Evolutionary conservation across 2,888 invertebrate genomes (phyloP), one percentile per base, ranked within the genome.

Genomic region (Sphecodes monilicornis): DNA sequence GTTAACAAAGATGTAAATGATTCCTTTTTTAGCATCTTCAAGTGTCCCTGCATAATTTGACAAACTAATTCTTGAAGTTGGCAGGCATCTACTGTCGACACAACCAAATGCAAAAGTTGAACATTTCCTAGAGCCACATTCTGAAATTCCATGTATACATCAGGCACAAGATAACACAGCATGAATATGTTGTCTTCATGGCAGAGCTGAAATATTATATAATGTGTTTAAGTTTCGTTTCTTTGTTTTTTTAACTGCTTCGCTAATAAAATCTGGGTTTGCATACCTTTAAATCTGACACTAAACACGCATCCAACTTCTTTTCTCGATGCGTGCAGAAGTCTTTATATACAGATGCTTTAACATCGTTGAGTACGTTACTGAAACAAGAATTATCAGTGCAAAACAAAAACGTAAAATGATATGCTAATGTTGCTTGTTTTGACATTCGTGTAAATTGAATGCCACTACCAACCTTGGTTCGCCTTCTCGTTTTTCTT

Each of bases 21-120:
- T 90, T 98, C 98, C 64, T 96, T 96, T 93, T 97, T 97, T 90
- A 98, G 97, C 96, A 98, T 97, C 93, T 97, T 97, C 84, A 98
- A 95, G 92, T 97, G 98, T 77, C 98, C 98, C 95, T 98, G 98
- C 91, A 99, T 96, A 87, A 99, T 98, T 93, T 98, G 97, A 95
- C 98, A 98, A 86, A 99, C 97, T 78, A 99, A 96, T 91, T 98
- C 98, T 94, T 99, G 98, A 85, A 99, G 95, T 95, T 99, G 98
- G 87, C 96, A 96, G 3, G 98, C 97, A 95, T 99, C 99, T 88
- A 99, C 96, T 84, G 98, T 97, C 16, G 98, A 97, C 76, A 99
- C 97, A 90, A 99, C 97, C 91, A 98, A 96, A 94, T 98, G 97
- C 90, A 99, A 95, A 87, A 99, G 96, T 92, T 98, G 97, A 84